phyloP scores from a whole-genome alignment of 2,113 vertebrate genomes.

The Tricholaema leucomelas region DNA sequence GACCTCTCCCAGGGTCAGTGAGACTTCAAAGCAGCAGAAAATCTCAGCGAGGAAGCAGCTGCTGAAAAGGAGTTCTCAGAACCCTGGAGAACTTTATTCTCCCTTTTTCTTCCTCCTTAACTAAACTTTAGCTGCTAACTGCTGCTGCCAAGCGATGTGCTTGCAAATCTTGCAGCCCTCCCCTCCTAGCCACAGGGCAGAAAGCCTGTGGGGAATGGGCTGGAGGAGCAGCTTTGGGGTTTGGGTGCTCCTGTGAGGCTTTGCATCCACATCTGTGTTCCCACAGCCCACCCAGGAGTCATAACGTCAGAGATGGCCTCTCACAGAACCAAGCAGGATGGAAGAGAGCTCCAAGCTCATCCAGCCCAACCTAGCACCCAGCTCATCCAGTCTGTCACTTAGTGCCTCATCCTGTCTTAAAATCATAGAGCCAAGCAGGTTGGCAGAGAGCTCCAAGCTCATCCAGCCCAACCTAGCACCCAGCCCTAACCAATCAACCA shows the following conservation, averaged over 20 bases:
- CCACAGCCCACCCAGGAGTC: background rate
- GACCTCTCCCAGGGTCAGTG: background rate
- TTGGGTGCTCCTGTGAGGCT: background rate
- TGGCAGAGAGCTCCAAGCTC: too few species aligned
- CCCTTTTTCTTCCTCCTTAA: background rate
- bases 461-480: too few species aligned
- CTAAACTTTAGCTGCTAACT: background rate
- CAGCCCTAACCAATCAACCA: too few species aligned
- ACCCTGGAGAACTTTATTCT: background rate
- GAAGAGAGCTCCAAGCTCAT: too few species aligned
- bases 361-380: too few species aligned
- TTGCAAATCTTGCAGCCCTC: background rate
- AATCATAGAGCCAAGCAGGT: too few species aligned
- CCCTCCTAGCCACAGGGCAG: background rate
- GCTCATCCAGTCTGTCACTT: too few species aligned
- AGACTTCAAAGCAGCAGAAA: background rate
- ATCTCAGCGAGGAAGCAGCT: background rate
- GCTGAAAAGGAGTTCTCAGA: background rate
- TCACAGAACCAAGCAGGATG: too few species aligned
- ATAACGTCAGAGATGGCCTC: too few species aligned
- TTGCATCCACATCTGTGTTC: background rate
- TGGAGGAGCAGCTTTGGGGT: background rate
- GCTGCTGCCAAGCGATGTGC: background rate
- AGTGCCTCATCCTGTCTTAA: too few species aligned
- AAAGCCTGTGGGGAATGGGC: background rate